Percentiles rank a stretch among this genome's conserved stretches.
phyloP scores from a whole-genome alignment of 2,113 vertebrate species.

The Vireo altiloquus region DNA sequence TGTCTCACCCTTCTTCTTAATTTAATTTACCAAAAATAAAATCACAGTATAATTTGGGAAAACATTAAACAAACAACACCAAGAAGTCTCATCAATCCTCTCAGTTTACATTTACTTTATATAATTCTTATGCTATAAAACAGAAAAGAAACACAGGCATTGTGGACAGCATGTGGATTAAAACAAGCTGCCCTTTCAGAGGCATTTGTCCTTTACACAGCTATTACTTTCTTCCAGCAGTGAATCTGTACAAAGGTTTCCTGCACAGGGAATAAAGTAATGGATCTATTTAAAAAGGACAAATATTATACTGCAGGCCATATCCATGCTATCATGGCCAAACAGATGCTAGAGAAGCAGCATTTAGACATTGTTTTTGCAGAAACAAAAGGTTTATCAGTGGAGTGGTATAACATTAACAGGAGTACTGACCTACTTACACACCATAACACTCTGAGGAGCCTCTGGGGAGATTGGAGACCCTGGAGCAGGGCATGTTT shows the following conservation, averaged over 20 bases:
- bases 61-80: background rate
- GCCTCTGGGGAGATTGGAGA: conserved; percentile 14
- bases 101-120: background rate
- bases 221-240: conserved; percentile 36
- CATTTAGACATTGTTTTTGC: conserved; percentile 8
- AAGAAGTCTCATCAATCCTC: background rate
- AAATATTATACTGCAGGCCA: conserved; percentile 8
- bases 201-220: background rate
- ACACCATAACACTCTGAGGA: background rate
- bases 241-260: conserved; percentile 32
- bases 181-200: background rate
- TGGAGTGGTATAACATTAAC: background rate
- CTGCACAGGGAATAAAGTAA: conserved; percentile 53
- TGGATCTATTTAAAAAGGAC: conserved; percentile 29
- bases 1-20: background rate
- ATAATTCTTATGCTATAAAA: background rate
- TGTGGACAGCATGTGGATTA: background rate
- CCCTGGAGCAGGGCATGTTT: background rate
- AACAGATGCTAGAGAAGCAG: conserved; percentile 24
- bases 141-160: background rate
- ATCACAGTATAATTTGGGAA: background rate
- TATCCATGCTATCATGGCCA: conserved; percentile 11
- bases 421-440: conserved; percentile 50
- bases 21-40: background rate
- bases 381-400: conserved; percentile 45